Evolutionary conservation across 2,888 invertebrate species (phyloP).

Genomic region (Drosophila subquinaria): DNA sequence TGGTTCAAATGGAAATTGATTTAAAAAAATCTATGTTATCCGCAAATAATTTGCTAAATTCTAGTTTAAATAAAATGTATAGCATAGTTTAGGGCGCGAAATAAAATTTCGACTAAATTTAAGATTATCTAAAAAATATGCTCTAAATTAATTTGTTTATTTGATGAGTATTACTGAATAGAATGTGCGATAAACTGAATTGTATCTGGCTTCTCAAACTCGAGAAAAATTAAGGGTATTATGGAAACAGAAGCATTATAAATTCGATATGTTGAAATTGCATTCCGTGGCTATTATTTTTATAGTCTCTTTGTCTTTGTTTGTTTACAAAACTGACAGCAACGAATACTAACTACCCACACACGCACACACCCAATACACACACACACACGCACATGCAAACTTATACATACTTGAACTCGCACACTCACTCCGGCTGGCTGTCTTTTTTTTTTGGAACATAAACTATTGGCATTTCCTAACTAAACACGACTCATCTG

Average conservation of each 20-base stretch:
- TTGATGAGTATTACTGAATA: neutral
- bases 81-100: neutral
- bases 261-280: slow-evolving; percentile 29
- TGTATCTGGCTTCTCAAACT: neutral
- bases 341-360: slow-evolving; percentile 6
- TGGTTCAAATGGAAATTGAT: neutral
- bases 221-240: neutral
- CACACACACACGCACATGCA: neutral
- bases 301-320: slow-evolving; percentile 40
- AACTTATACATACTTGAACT: neutral
- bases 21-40: no score
- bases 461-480: slow-evolving; percentile 69
- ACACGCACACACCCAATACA: slow-evolving; percentile 7
- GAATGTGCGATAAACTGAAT: no score
- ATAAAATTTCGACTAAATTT: neutral
- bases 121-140: neutral
- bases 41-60: no score
- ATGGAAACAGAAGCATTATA: slow-evolving; percentile 24
- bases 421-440: slow-evolving; percentile 7
- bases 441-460: slow-evolving; percentile 31
- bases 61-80: neutral
- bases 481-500: slow-evolving; percentile 65
- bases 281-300: slow-evolving; percentile 34
- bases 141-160: neutral
- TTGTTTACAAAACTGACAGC: slow-evolving; percentile 71